These are phyloP conservation scores for Furnarius figulus DNA, from an alignment of 2,113 vertebrate species.

Conservation along the genomic window DNA sequence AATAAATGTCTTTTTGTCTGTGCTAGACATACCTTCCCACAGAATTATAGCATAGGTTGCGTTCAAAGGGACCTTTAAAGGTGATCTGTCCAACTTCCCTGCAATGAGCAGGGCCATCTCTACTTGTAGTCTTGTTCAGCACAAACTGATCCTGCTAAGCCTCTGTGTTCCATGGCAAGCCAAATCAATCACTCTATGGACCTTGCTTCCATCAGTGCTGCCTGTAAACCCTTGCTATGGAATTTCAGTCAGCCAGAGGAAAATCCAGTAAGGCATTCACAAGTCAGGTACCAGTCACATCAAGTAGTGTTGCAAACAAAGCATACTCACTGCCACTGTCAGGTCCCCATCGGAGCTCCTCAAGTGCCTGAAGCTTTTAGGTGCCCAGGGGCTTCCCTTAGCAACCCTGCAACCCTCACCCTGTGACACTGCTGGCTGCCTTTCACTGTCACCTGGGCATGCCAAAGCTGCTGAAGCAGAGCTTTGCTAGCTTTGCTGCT, in stretches of 20 bases:
- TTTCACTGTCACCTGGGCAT: not conserved
- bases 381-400: not conserved
- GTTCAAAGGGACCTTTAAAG: not conserved
- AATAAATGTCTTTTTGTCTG: not conserved
- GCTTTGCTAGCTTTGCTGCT: fast-evolving
- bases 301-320: not conserved
- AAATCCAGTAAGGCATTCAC: not conserved
- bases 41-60: not conserved
- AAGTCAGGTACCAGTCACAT: not conserved
- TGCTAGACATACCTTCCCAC: not conserved
- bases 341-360: not conserved
- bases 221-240: not conserved
- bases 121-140: not conserved
- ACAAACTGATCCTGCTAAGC: not conserved
- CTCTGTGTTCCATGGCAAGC: not conserved
- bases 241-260: not conserved
- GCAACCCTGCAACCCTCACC: not conserved
- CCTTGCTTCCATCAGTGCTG: not conserved
- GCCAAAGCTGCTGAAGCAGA: fast-evolving
- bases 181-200: not conserved
- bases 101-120: not conserved
- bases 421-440: not conserved
- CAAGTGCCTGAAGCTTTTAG: not conserved
- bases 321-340: not conserved
- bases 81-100: not conserved